A percentile compares a stretch with the other conserved stretches of the same genome.
phyloP scores from a whole-genome alignment of 2,797 vertebrate genomes.

The Tokudaia muenninki region DNA sequence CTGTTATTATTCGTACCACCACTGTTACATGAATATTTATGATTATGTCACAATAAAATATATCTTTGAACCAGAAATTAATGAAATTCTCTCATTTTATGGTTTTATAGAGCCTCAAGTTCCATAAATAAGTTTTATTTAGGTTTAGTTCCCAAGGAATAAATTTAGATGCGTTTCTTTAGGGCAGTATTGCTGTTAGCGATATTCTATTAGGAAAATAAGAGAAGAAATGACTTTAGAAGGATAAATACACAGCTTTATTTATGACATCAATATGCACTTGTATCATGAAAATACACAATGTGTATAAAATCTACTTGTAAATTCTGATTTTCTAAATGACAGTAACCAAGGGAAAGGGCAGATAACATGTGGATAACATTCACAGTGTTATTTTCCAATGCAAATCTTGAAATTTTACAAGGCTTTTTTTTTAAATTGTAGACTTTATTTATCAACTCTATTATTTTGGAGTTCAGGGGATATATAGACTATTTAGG shows the following conservation, averaged over 20 bases:
- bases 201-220: slow-evolving; percentile 52
- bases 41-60: slow-evolving; percentile 55
- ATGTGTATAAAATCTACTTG: neutral
- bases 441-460: neutral
- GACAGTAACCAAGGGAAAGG: neutral
- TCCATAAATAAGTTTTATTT: slow-evolving; percentile 62
- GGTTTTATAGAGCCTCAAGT: slow-evolving; percentile 31
- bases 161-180: slow-evolving; percentile 59
- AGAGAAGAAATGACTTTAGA: slow-evolving; percentile 37
- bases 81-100: slow-evolving; percentile 57
- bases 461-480: neutral
- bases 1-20: neutral
- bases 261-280: slow-evolving; percentile 20
- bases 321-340: slow-evolving; percentile 45
- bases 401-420: slow-evolving; percentile 26
- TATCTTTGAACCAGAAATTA: slow-evolving; percentile 57
- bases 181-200: slow-evolving; percentile 15
- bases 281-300: slow-evolving; percentile 54
- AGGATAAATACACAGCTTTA: slow-evolving; percentile 48
- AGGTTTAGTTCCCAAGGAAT: slow-evolving; percentile 51
- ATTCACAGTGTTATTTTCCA: neutral
- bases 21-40: slow-evolving; percentile 50
- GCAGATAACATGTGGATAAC: neutral
- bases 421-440: neutral
- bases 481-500: neutral